Base-by-base conservation (phyloP, 2,113 vertebrate genomes). In the Vanacampus margaritifer region DNA sequence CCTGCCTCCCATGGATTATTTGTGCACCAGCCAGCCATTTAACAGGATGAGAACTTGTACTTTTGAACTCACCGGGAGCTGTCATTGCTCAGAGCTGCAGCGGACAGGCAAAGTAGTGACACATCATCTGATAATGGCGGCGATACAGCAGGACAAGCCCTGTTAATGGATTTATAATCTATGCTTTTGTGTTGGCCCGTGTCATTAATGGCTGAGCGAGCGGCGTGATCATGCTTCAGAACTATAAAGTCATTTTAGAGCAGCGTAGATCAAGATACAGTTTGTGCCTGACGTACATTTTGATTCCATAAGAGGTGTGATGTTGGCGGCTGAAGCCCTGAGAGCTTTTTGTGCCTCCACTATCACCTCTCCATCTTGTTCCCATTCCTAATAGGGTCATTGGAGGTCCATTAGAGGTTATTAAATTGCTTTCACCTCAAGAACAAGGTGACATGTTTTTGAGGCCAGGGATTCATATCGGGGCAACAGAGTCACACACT, bases 91-190 rank as follows among this genome's bases (percentile, higher is more conserved):
- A 24, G 35, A 69, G 73, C 72, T 28, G 76, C 69, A 79, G 79
- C 17, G 67, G 81, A 78, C 64, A 76, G 75, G 81, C 60, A 71
- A 77, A 80, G 75, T 83, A 84, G 83, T 83, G 82, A 68, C 79
- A 72, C 80, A 69, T 60, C 80, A 81, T 88, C 86, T 76, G 65
- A 86, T 91, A 88, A 91, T 84, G 84, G 88, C 84, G 69, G 82
- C 80, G 64, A 63, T 86, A 76, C 81, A 78, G 89, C 86, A 74
- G 72, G 90, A 84, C 80, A 79, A 64, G 72, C 45, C 82, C 72
- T 86, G 85, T 88, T 89, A 90, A 90, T 89, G 82, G 79, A 80
- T 83, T 80, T 79, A 78, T 91, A 93, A 89, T 89, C 90, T 86
- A 89, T 89, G 82, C 79, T 75, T 80, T 76, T 72, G 73, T 82